Conservation (phyloP, 2,113 vertebrate genomes). For the Paradoxurus hermaphroditus region DNA sequence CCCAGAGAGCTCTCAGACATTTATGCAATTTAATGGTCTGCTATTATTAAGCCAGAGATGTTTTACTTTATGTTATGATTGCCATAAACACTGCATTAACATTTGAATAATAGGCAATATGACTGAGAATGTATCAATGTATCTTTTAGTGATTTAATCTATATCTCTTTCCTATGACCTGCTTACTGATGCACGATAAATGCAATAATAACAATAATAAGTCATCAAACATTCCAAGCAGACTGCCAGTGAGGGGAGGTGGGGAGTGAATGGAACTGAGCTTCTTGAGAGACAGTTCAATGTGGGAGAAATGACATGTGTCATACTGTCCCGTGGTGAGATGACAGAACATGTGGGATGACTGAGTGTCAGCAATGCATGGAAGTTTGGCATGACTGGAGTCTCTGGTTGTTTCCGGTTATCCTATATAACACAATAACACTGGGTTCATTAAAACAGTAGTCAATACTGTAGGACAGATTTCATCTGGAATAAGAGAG, state of each 20-base stretch:
- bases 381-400: neutral
- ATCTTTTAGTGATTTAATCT: neutral
- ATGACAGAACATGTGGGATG: neutral
- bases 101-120: neutral
- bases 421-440: neutral
- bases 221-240: neutral
- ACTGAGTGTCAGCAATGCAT: neutral
- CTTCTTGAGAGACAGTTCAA: neutral
- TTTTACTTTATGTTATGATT: constrained; percentile 35
- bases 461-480: neutral
- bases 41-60: neutral
- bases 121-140: neutral
- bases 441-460: neutral
- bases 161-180: neutral
- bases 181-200: neutral
- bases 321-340: neutral
- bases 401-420: neutral
- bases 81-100: neutral
- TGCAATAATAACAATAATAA: neutral
- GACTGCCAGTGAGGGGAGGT: neutral
- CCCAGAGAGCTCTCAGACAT: neutral
- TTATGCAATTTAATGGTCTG: neutral
- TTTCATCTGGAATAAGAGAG: neutral
- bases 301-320: neutral
- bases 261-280: neutral